A percentile compares a stretch with the other conserved stretches of the same genome.
Evolutionary conservation across 2,113 vertebrate genomes (phyloP).

Genomic region (Seriola dumerili): DNA sequence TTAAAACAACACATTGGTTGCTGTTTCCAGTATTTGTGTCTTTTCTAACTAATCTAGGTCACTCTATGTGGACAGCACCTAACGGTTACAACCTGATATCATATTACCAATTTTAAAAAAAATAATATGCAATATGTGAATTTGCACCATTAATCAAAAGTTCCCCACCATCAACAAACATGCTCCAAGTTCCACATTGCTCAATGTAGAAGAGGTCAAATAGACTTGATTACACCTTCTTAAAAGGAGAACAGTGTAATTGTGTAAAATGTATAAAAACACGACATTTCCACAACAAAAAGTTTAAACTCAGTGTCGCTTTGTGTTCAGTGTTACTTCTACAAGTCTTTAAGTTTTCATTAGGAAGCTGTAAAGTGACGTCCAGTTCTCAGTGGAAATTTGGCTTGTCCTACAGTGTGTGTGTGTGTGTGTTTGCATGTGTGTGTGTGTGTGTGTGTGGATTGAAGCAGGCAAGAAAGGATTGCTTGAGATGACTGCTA

Average conservation of each 20-base stretch:
- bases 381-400: conserved; percentile 13
- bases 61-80: too few relatives aligned
- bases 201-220: neutral
- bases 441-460: conserved; percentile 28
- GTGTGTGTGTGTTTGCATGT: conserved; percentile 26
- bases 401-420: conserved; percentile 18
- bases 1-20: too few relatives aligned
- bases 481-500: conserved; percentile 78
- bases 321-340: neutral
- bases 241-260: neutral
- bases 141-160: too few relatives aligned
- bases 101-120: too few relatives aligned
- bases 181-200: too few relatives aligned
- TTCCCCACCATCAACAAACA: too few relatives aligned
- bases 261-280: neutral
- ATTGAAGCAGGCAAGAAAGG: conserved; percentile 66
- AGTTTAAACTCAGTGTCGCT: neutral
- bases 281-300: neutral
- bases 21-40: too few relatives aligned
- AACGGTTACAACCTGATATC: too few relatives aligned
- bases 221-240: neutral
- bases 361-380: conserved; percentile 32
- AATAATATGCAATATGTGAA: too few relatives aligned
- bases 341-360: neutral
- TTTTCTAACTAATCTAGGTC: too few relatives aligned